Base-by-base conservation (phyloP, 2,113 vertebrate species). In the Micromys minutus region DNA sequence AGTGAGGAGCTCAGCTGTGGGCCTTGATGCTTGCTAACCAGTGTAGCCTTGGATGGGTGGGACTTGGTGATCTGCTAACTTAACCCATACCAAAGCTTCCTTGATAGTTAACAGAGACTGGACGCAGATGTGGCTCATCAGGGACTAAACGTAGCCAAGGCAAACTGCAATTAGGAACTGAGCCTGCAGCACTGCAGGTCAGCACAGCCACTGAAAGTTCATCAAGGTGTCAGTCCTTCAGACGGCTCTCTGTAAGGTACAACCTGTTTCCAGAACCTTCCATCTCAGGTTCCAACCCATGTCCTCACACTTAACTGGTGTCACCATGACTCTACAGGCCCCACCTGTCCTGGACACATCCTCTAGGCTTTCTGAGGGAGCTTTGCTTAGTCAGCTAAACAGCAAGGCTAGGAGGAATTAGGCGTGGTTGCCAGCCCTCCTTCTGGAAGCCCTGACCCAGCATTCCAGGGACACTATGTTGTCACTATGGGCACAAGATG, bases 361-460 rank as follows among this genome's bases (percentile, higher is more conserved):
- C 59, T 77, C 47, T 13, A 10, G 57, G 47, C 22, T 63, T 45
- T 3, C n/a, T 5, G n/a, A 85, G 31, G 36, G 13, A n/a, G n/a
- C 61, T 84, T 36, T 90, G n/a, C 86, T 55, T 19, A 19, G 55
- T 96, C 95, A 97, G 83, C 96, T 90, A 61, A 36, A 65, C 4
- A 36, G 42, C 29, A 7, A 34, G 29, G 59, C 29, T 7, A 42
- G 57, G 34, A 85, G 59, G 52, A 65, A 45, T 39, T 42, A 39
- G 42, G 55, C 42, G 71, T 72, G 71, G 39, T 17, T 13, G n/a
- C 57, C 57, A 34, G 29, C 26, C 71, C 72, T 89, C 69, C 52
- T 31, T 42, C 69, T 31, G 13, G n/a, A 52, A 42, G 8, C 52
- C 11, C 39, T 84, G 81, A 17, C 55, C 7, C n/a, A 42, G 57